Percentiles rank a stretch among this genome's conserved stretches.
phyloP scores from a whole-genome alignment of 2,888 invertebrate genomes.

The Tenthredo scrophulariae region DNA sequence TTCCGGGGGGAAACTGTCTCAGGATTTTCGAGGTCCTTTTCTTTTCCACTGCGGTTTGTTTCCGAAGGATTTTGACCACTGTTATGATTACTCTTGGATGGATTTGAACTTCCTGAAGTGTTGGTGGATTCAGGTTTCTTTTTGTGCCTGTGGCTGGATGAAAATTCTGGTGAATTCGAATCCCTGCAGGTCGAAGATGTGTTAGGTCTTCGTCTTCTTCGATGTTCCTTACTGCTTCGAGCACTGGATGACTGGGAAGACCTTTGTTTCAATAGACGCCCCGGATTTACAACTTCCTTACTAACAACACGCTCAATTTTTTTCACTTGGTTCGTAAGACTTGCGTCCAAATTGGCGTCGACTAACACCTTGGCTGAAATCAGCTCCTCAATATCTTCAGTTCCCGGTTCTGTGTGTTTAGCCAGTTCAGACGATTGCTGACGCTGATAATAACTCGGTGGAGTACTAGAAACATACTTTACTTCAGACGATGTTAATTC shows the following conservation, averaged over 20 bases:
- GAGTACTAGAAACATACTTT: background rate
- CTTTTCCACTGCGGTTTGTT: background rate
- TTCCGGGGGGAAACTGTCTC: background rate
- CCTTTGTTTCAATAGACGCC: background rate
- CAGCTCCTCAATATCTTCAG: background rate
- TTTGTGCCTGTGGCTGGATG: background rate
- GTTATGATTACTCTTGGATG: background rate
- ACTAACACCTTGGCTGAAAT: slow-evolving; percentile 11
- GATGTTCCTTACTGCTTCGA: slow-evolving; percentile 11
- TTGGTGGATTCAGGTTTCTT: background rate
- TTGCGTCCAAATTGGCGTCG: background rate
- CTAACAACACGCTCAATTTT: background rate
- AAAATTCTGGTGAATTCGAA: background rate
- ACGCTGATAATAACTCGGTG: background rate
- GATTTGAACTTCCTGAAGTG: background rate
- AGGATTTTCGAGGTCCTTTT: background rate
- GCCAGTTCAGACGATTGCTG: background rate
- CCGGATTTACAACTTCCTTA: background rate
- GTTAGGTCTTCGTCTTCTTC: background rate
- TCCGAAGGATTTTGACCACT: background rate
- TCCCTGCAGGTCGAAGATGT: background rate
- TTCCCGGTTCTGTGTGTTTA: background rate
- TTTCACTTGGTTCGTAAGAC: background rate
- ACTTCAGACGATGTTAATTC: background rate
- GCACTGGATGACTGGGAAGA: slow-evolving; percentile 23